Conservation (phyloP, 2,797 vertebrate species). For the Crax fasciolata region DNA sequence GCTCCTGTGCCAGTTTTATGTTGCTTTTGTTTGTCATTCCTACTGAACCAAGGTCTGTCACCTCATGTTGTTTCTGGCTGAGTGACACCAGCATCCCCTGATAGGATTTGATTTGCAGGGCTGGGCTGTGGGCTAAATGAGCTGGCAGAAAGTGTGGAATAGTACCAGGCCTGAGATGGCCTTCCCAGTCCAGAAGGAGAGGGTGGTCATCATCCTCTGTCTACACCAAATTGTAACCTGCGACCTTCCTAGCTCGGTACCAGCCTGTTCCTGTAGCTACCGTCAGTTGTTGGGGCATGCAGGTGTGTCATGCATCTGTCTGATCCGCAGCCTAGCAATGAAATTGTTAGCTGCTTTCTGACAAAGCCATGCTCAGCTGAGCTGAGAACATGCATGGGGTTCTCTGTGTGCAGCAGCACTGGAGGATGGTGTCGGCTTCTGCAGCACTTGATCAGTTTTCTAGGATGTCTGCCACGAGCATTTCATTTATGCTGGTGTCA, state of each 20-base stretch:
- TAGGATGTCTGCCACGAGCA: not conserved
- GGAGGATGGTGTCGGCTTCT: not conserved
- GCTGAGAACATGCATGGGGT: not conserved
- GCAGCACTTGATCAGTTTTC: not conserved
- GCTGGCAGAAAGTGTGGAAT: not conserved
- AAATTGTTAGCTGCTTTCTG: not conserved
- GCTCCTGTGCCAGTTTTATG: not conserved
- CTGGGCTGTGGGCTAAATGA: not conserved
- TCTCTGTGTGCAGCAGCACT: not conserved
- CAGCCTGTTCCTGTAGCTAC: not conserved
- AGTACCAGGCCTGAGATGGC: fast-evolving
- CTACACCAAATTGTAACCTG: not conserved
- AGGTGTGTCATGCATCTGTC: not conserved
- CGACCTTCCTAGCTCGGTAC: not conserved
- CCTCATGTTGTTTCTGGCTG: not conserved
- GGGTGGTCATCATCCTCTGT: not conserved
- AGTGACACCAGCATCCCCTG: not conserved
- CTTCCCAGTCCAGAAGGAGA: not conserved
- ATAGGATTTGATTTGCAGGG: not conserved
- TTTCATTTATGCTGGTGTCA: not conserved
- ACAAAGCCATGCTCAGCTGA: not conserved
- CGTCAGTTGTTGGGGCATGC: not conserved
- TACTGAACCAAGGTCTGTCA: not conserved
- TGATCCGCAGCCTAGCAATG: not conserved
- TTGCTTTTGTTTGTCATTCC: not conserved